phyloP scores from a whole-genome alignment of 1,140 invertebrate species.

The Drosophila sproati region DNA sequence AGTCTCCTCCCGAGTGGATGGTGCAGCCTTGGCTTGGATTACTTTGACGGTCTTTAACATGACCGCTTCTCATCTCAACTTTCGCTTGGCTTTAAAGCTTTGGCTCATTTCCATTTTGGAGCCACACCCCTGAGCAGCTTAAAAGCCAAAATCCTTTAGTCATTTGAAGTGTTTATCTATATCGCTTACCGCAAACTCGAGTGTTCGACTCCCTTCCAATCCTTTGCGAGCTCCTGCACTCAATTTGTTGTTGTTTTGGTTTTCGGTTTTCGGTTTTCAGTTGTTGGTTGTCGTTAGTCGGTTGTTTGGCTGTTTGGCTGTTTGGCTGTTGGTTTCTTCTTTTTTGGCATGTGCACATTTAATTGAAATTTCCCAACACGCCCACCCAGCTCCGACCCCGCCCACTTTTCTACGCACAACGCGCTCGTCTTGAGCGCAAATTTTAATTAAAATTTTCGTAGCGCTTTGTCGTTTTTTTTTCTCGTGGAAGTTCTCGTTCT shows the following conservation, averaged over 20 bases:
- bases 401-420: conserved; percentile 57
- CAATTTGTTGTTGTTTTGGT: conserved; percentile 52
- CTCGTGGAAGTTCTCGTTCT: conserved; percentile 30
- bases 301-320: conserved; percentile 20
- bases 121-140: conserved; percentile 62
- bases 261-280: conserved; percentile 37
- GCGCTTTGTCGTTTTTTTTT: conserved; percentile 58
- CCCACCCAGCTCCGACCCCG: conserved; percentile 43
- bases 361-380: conserved; percentile 77
- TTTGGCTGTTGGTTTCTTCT: conserved; percentile 23
- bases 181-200: conserved; percentile 62
- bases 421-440: conserved; percentile 61
- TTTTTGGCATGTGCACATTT: conserved; percentile 80
- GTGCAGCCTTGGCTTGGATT: conserved; percentile 26
- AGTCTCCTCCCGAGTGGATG: conserved; percentile 1
- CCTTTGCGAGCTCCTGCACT: conserved; percentile 28
- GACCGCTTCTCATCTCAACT: conserved; percentile 12
- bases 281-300: conserved; percentile 3
- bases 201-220: conserved; percentile 28
- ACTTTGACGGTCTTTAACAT: conserved; percentile 3
- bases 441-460: conserved; percentile 79
- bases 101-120: conserved; percentile 67
- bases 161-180: conserved; percentile 79
- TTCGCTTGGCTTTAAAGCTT: conserved; percentile 48
- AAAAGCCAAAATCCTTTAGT: conserved; percentile 66